Evolutionary conservation across 2,888 invertebrate genomes (phyloP), one percentile per base, ranked within the genome.

Genomic region (Hyposoter dolosus): DNA sequence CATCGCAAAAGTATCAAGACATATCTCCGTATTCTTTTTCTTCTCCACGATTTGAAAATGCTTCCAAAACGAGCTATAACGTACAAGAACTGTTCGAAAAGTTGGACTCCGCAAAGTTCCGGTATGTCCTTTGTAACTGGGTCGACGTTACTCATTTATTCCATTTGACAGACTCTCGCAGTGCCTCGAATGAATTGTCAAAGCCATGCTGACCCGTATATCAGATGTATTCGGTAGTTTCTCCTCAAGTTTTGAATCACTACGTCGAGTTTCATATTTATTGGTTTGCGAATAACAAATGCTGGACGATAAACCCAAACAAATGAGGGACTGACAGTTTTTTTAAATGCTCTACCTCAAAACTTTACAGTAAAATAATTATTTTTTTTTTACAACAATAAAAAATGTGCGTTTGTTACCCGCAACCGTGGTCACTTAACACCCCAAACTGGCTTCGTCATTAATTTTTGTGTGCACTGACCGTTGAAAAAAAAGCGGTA

Each of bases 121-220:
- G 69, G 71, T 80, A 65, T 23, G 43, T 43, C 32, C 19, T 66
- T 66, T 32, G 56, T 75, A 82, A 75, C 66, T 60, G 74, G 75
- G 74, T 68, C 74, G 53, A 28, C 66, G 28, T 66, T 56, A 43
- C 53, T 75, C 40, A 82, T 76, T 68, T 60, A 83, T 83, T 77
- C 77, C 71, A 28, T 43, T 15, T 71, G n/a, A 60, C 28, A 68
- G 28, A 35, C 78, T 68, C 66, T 35, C 23, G 50, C 71, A 45
- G 32, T 56, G 50, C 40, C 65, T 60, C 66, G 78, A 68, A 72
- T n/a, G 72, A 71, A 78, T 74, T 83, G 28, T 35, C 65, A 40
- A 83, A 78, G 63, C 66, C 32, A 28, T 10, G 47, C n/a, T 43
- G 50, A 43, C 50, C 66, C 23, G 28, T n/a, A 28, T 68, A 47